A percentile compares a stretch with the other conserved stretches of the same genome.
Conservation (phyloP, 2,797 vertebrate genomes). For the Mormyrops attenuatus region DNA sequence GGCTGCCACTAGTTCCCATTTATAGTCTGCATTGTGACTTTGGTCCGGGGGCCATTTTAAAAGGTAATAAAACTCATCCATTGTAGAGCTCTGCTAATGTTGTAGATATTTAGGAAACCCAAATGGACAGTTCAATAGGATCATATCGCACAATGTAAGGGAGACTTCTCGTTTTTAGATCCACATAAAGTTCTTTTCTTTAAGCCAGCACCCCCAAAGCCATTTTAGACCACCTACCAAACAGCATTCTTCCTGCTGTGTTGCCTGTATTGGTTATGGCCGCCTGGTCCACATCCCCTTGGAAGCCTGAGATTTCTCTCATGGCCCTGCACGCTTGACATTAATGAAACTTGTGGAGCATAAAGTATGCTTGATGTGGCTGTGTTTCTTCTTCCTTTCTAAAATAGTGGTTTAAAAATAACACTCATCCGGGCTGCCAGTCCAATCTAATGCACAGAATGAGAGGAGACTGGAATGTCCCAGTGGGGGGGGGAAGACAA, state of each 20-base stretch:
- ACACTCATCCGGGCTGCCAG: constrained; percentile 34
- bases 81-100: neutral
- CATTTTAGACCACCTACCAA: neutral
- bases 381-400: neutral
- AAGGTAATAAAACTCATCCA: neutral
- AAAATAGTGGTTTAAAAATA: constrained; percentile 31
- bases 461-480: constrained; percentile 35
- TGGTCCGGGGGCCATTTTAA: neutral
- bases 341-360: neutral
- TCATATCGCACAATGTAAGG: neutral
- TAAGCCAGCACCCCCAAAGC: neutral
- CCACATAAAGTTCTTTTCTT: neutral
- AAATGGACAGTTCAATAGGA: neutral
- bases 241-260: neutral
- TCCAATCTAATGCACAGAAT: constrained; percentile 43
- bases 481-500: neutral
- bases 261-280: neutral
- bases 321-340: neutral
- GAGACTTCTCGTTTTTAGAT: neutral
- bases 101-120: neutral
- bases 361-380: neutral
- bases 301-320: neutral
- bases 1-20: neutral
- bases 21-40: neutral
- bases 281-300: neutral